Evolutionary conservation across 2,888 invertebrate genomes (phyloP).

Genomic region (Hyles lineata): DNA sequence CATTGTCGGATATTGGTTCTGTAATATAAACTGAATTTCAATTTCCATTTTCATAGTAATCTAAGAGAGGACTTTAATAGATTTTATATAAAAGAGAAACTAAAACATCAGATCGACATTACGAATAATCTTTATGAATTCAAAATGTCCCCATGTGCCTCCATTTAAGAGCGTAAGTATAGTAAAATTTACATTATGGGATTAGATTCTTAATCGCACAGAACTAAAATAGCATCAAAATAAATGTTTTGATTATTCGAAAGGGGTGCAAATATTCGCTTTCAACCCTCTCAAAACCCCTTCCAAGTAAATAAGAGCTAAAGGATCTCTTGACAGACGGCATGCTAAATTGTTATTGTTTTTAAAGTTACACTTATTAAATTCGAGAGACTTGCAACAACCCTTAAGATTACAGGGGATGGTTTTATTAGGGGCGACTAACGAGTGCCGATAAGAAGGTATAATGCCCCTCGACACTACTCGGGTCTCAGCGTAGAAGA

Average conservation of each 20-base stretch:
- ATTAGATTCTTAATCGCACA: slow-evolving; percentile 3
- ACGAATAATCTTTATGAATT: neutral
- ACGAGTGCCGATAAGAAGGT: slow-evolving; percentile 81
- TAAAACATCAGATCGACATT: neutral
- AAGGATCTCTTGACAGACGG: slow-evolving; percentile 28
- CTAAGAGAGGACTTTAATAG: no score
- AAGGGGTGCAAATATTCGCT: slow-evolving; percentile 14
- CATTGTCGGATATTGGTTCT: no score
- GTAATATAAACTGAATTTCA: no score
- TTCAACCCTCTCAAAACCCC: slow-evolving; percentile 21
- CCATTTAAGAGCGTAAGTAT: neutral
- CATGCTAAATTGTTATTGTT: slow-evolving; percentile 68
- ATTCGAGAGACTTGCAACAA: slow-evolving; percentile 76
- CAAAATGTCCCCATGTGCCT: neutral
- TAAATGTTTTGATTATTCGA: slow-evolving; percentile 19
- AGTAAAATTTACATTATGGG: neutral
- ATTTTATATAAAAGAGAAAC: no score
- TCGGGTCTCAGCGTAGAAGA: slow-evolving; percentile 46
- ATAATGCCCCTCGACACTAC: slow-evolving; percentile 69
- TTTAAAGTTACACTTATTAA: slow-evolving; percentile 81
- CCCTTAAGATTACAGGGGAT: slow-evolving; percentile 79
- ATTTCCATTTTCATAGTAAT: no score
- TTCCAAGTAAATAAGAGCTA: slow-evolving; percentile 24
- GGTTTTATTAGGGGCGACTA: slow-evolving; percentile 82
- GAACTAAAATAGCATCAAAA: slow-evolving; percentile 11